Conservation (phyloP, 2,797 vertebrate species). For the Dermochelys coriacea region DNA sequence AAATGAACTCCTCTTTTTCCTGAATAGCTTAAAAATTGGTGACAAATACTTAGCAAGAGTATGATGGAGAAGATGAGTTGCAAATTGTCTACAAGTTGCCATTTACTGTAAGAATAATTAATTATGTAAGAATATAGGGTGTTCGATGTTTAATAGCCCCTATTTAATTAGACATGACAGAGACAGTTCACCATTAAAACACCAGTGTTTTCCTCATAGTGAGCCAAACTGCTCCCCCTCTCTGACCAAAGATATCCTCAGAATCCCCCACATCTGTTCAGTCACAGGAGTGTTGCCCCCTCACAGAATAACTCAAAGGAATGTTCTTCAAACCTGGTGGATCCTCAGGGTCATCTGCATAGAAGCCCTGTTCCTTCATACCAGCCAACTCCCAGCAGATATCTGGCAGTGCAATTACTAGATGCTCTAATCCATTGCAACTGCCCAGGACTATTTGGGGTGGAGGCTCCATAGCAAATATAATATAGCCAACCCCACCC, state of each 20-base stretch:
- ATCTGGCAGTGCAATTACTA: neutral
- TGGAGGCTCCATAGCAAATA: neutral
- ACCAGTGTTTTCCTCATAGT: neutral
- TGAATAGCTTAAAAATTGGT: neutral
- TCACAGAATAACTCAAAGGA: neutral
- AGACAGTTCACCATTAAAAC: neutral
- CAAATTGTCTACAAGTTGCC: neutral
- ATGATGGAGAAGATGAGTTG: rapidly evolving
- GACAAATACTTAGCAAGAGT: neutral
- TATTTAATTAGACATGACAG: neutral
- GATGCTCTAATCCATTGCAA: neutral
- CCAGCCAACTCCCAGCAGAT: neutral
- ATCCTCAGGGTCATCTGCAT: neutral
- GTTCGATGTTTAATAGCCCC: neutral
- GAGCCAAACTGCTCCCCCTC: neutral
- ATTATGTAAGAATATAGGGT: neutral
- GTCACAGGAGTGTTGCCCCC: neutral
- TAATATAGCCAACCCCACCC: neutral
- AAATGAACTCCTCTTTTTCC: neutral
- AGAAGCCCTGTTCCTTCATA: neutral
- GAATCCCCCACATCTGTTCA: neutral
- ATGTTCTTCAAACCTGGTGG: neutral
- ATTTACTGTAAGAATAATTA: neutral
- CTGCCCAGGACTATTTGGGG: neutral
- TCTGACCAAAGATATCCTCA: neutral